phyloP scores from a whole-genome alignment of 2,797 vertebrate species.

The Thaleichthys pacificus region DNA sequence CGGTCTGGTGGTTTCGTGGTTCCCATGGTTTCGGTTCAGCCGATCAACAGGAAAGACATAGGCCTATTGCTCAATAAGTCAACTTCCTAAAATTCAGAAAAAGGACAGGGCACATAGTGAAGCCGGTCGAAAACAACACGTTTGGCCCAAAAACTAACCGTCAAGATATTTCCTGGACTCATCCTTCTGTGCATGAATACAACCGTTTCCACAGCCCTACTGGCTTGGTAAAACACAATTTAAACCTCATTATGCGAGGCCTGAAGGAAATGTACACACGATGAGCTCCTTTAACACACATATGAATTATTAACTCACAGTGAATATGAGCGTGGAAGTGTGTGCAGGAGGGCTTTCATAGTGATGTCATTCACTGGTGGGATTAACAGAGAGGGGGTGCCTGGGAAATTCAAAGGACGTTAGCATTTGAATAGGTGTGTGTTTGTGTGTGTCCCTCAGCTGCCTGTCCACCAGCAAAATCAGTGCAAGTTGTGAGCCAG shows the following conservation, averaged over 20 bases:
- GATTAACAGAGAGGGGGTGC: conserved; percentile 55
- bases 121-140: background rate
- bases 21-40: too few species aligned
- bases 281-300: conserved; percentile 25
- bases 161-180: background rate
- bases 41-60: too few species aligned
- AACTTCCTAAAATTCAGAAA: background rate
- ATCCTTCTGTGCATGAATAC: background rate
- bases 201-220: background rate
- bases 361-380: conserved; percentile 65
- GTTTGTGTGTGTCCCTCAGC: conserved; percentile 52
- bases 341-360: conserved; percentile 53
- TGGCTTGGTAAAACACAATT: background rate
- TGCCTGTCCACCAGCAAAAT: conserved; percentile 58
- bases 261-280: conserved; percentile 17
- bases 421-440: conserved; percentile 70
- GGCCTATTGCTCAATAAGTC: background rate
- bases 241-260: conserved; percentile 6
- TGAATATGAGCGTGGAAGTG: conserved; percentile 53
- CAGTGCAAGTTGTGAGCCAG: conserved; percentile 47
- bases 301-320: conserved; percentile 28
- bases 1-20: background rate
- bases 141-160: too few species aligned
- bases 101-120: background rate
- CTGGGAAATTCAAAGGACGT: conserved; percentile 69